phyloP scores from a whole-genome alignment of 2,797 vertebrate genomes.

The Gallinago nigripennis region DNA sequence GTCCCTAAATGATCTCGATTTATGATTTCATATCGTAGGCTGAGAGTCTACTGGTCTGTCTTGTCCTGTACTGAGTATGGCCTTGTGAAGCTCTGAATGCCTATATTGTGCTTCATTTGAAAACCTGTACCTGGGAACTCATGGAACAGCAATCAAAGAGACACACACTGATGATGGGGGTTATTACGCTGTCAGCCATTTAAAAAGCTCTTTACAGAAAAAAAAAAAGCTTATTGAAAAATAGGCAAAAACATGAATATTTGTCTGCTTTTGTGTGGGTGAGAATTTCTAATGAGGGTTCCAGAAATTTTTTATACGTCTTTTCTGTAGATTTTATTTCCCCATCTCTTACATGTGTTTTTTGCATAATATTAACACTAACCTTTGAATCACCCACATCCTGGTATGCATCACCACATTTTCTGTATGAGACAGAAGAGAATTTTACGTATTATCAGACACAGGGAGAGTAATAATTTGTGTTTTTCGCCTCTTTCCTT shows the following conservation, averaged over 20 bases:
- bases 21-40: background rate
- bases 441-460: background rate
- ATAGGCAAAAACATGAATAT: background rate
- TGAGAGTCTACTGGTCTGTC: background rate
- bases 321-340: constrained; percentile 9
- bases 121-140: background rate
- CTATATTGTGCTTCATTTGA: background rate
- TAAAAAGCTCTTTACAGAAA: background rate
- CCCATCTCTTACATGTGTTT: background rate
- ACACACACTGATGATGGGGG: background rate
- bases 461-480: background rate
- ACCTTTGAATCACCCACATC: constrained; percentile 31
- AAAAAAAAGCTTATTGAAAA: background rate
- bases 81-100: background rate
- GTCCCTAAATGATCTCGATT: background rate
- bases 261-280: background rate
- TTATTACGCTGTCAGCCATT: background rate
- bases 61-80: background rate
- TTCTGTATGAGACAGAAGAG: background rate
- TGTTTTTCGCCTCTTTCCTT: background rate
- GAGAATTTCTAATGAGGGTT: background rate
- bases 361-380: background rate
- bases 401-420: background rate
- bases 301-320: background rate
- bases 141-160: background rate